These are phyloP conservation scores for Lepidochrysops patricia DNA, from an alignment of 2,888 invertebrate species.

Conservation along the genomic window DNA sequence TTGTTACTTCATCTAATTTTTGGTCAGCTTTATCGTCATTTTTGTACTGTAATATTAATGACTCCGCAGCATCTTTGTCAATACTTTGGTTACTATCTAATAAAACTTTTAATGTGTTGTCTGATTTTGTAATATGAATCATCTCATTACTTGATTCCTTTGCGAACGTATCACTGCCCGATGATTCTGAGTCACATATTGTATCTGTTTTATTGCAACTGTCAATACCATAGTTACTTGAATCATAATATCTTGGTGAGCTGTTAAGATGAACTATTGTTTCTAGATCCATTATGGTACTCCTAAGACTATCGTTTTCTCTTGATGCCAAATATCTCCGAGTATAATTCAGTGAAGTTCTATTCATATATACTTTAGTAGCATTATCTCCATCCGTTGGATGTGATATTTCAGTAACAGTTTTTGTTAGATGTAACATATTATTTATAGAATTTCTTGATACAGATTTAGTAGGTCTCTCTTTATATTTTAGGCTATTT, in stretches of 20 bases:
- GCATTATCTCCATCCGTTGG: not conserved
- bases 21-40: not conserved
- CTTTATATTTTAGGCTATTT: not conserved
- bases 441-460: not conserved
- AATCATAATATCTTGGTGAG: not conserved
- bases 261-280: not conserved
- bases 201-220: not conserved
- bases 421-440: not conserved
- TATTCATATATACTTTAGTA: not conserved
- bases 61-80: not conserved
- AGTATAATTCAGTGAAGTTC: not conserved
- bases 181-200: not conserved
- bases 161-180: not conserved
- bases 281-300: not conserved
- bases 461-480: not conserved
- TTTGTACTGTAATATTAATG: not conserved
- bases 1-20: not conserved
- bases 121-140: not conserved
- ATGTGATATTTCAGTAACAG: not conserved
- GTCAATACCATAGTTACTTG: not conserved
- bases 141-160: not conserved
- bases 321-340: not conserved
- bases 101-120: not conserved
- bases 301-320: not conserved
- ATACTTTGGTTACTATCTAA: not conserved